Conservation (phyloP, 2,888 invertebrate genomes). For the Pachliopta kotzebuea region DNA sequence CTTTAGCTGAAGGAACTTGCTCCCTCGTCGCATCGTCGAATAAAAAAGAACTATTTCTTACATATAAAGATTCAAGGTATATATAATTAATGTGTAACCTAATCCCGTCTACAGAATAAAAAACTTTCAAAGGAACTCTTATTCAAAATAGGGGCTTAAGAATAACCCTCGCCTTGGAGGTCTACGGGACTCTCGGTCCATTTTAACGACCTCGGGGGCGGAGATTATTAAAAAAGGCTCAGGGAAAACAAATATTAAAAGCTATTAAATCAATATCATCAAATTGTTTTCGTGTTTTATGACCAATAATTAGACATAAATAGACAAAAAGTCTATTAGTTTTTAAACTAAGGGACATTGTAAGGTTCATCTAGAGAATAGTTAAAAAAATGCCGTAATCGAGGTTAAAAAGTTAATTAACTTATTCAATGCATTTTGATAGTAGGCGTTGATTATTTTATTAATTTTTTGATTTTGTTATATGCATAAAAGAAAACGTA, state of each 20-base stretch:
- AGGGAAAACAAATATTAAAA: slow-evolving; percentile 23
- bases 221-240: slow-evolving; percentile 10
- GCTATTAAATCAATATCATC: slow-evolving; percentile 8
- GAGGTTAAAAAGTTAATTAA: no score
- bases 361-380: no score
- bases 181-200: slow-evolving; percentile 11
- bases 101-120: background rate
- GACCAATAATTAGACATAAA: slow-evolving; percentile 13
- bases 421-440: no score
- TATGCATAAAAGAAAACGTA: no score
- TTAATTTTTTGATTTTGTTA: no score
- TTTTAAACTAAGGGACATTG: background rate
- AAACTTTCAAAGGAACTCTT: background rate
- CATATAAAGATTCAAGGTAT: no score
- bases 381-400: no score
- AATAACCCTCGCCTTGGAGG: slow-evolving; percentile 17
- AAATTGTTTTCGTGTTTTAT: slow-evolving; percentile 20
- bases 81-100: background rate
- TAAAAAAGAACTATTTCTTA: no score
- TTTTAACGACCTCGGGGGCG: slow-evolving; percentile 22
- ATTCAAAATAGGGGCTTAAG: slow-evolving; percentile 5
- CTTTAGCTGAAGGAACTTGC: no score
- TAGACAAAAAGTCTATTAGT: background rate
- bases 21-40: no score
- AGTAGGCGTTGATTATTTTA: no score